Base-by-base conservation (phyloP, 2,113 vertebrate genomes). In the Sinocyclocheilus rhinocerous region DNA sequence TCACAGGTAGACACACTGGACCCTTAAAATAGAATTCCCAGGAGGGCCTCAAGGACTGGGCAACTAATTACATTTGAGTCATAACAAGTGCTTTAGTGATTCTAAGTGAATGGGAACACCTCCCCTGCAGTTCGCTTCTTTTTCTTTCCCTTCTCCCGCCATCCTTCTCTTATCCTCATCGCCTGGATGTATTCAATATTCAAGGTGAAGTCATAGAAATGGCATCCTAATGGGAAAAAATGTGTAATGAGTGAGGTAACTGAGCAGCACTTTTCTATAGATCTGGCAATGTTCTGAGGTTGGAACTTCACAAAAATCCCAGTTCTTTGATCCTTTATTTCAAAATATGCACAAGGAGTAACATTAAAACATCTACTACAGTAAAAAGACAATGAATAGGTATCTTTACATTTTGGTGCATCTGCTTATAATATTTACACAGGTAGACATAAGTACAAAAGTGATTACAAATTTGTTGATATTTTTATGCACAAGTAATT, bases 101-200 rank as follows among this genome's bases (percentile, higher is more conserved):
- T 83, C 63, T 72, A 83, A 61, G 63, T 59, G 84, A 80, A 80
- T 59, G 13, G 33, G 45, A 57, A 55, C 84, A 81, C 77, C 69
- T 86, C 48, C 48, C 20, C 9, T 52, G 13, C 29, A 57, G 16
- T 33, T 29, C 4, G 1, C n/a, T 76, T 78, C 48, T 63, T 67
- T 72, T 87, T 52, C 16, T 48, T 72, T 76, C 36, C 76, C 65
- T 78, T 78, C 73, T 87, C 11, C 15, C 26, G 39, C 52, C 52
- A 16, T 52, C 8, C 79, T 0, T 80, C 39, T 29, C 70, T 39
- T 20, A 48, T 18, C 29, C 8, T n/a, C 13, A 48, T 18, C 4
- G 3, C 73, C 69, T 78, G 61, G 61, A 26, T 36, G 59, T 45
- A 59, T n/a, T 76, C 59, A 78, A 3, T 69, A 52, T 26, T 65